Evolutionary conservation across 2,888 invertebrate species (phyloP), one percentile per base, ranked within the genome.

Genomic region (Drosophila merina): DNA sequence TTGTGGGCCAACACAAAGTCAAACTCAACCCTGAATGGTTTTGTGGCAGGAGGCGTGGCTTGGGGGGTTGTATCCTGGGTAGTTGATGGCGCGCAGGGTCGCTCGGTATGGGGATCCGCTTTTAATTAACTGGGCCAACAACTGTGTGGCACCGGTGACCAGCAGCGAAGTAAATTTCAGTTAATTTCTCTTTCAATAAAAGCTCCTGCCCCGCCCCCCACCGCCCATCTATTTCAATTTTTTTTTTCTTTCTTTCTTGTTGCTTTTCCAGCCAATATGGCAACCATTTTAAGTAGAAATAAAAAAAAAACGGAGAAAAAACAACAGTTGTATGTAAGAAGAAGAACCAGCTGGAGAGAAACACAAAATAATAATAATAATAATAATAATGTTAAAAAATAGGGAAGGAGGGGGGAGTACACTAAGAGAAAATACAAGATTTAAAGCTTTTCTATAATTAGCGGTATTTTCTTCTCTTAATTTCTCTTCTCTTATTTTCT

Each of bases 181-280:
- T 84, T 88, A 88, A 83, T 83, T 83, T 83, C 82, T 83, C 88
- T 86, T 83, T 86, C 84, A 83, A 86, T 82, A 83, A 80, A 74
- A 72, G 56, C 48, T 26, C 25, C 50, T 28, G 5, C 30, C 44
- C 42, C 42, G 20, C 20, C 49, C 7, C 25, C 47, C 50, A 9
- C 8, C 45, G 5, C n/a, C 14, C 20, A 20, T 20, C 20, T 20
- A 20, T 20, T 20, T 20, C 20, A 20, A 20, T 20, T 20, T 20
- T 20, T 20, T 20, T 5, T 2, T 7, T 1, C 14, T 6, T 0
- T 14, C 36, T 33, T 25, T 59, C 49, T 52, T 45, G 40, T 28
- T 45, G 48, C 49, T 55, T 49, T 57, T 50, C 26, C 49, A 50
- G 36, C 33, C 59, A 70, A 71, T 71, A 71, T 67, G 60, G 42